Evolutionary conservation across 2,888 invertebrate genomes (phyloP), one percentile per base, ranked within the genome.

Genomic region (Tetranychus piercei): DNA sequence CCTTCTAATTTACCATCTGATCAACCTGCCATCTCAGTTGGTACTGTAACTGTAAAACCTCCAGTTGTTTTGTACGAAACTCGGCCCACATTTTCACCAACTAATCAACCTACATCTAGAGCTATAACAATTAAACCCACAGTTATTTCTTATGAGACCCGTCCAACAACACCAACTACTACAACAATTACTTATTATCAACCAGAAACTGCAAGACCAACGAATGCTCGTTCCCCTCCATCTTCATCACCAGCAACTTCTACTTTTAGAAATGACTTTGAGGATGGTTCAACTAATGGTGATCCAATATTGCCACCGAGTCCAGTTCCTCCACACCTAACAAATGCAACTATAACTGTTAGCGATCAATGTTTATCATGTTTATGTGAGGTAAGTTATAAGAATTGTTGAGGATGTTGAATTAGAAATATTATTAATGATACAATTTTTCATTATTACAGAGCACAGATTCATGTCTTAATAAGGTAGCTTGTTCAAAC

Each of bases 321-420:
- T 55, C 55, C 55, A 15, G 20, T 11, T 20, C 69, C 69, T 22
- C 69, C 20, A 4, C 69, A 20, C 11, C 4, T 20, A 69, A 23
- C 69, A 5, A 69, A 69, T 4, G 23, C 20, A 69, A 69, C 69
- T 11, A 20, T 69, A 23, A 69, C 69, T 5, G 22, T 69, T 69
- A 69, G 69, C 69, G 69, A 69, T 69, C 69, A 69, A 9, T 69
- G 69, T 23, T 34, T 69, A 9, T 23, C 9, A 22, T 69, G 69
- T 22, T 69, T 69, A 23, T 69, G 69, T 22, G 69, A 69, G 69
- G 69, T 69, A 69, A 69, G 9, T 20, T 20, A 69, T 11, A 69
- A 23, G 5, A 23, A n/a, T 69, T 23, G 7, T 8, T 0, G 5
- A 69, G 23, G 23, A 20, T 1, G 9, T 11, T 22, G 3, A 69